Base-by-base conservation (phyloP, 1,140 invertebrate genomes). In the Meteorus sp. region DNA sequence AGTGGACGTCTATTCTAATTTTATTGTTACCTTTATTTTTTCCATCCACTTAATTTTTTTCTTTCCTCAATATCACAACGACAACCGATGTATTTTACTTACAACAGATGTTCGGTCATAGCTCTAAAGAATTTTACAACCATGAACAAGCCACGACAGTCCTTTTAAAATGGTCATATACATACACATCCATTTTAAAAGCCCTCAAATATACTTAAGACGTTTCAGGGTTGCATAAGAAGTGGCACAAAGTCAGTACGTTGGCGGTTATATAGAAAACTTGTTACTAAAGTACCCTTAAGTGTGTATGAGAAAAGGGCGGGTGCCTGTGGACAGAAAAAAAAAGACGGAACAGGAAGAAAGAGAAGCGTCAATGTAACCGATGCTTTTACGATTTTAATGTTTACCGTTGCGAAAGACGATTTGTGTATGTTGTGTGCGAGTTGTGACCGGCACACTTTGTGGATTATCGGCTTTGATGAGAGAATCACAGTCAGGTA, bases 81-180 rank as follows among this genome's bases (percentile, higher is more conserved):
- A n/a, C n/a, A n/a, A n/a, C n/a, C n/a, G n/a, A n/a, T n/a, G 19
- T 33, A 72, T 71, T 71, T 72, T 68, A 60, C 45, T 54, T 68
- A 69, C 64, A 70, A 70, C n/a, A 61, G 59, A 57, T 66, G 20
- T 22, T 25, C 64, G 65, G 68, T 71, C 64, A 73, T 53, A 61
- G 64, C 57, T 59, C 59, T 60, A 62, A 68, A 68, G 60, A 71
- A 59, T 74, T 76, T 77, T 75, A 76, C 59, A 64, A 67, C 60
- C 65, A 52, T 57, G 57, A 63, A 67, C 63, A 63, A 61, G 56
- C 50, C 13, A 15, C 17, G 25, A 35, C 17, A 13, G 50, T 33
- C 11, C 8, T 13, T 47, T 11, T 6, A 33, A 33, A 33, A 33
- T 33, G 6, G 29, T 11, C 29, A 11, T n/a, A n/a, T n/a, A n/a